These are phyloP conservation scores for Vandiemenella viatica DNA, from an alignment of 2,888 invertebrate species.

Conservation along the genomic window DNA sequence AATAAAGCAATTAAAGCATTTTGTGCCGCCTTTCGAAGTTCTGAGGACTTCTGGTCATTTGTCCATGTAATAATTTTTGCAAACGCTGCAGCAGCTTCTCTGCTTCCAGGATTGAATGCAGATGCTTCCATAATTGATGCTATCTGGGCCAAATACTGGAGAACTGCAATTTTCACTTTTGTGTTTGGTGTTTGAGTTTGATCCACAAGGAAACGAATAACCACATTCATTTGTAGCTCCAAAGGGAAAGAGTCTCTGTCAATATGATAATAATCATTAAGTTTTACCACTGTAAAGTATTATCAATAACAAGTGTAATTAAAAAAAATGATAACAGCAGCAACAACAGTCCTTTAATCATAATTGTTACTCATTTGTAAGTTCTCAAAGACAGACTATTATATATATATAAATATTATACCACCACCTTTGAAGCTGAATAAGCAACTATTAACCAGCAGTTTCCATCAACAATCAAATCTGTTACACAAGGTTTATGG, in stretches of 20 bases:
- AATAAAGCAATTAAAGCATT: conserved; percentile 66
- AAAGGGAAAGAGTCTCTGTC: conserved; percentile 42
- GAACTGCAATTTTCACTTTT: conserved; percentile 59
- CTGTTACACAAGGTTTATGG: no score
- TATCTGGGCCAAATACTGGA: conserved; percentile 49
- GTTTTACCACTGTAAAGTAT: neutral
- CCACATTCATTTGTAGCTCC: conserved; percentile 40
- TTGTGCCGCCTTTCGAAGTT: conserved; percentile 48
- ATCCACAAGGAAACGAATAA: conserved; percentile 68
- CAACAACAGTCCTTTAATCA: no score
- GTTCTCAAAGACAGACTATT: no score
- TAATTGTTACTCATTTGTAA: no score
- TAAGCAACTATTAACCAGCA: no score
- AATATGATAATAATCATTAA: conserved; percentile 7
- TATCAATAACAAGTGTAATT: neutral
- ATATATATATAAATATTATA: no score
- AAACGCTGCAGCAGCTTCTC: conserved; percentile 47
- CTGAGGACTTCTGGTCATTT: conserved; percentile 43
- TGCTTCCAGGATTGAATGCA: conserved; percentile 4
- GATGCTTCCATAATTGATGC: conserved; percentile 29
- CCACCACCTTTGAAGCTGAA: no score
- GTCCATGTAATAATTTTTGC: conserved; percentile 57
- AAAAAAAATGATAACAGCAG: neutral
- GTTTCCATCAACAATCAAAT: no score
- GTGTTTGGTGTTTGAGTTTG: conserved; percentile 83